phyloP scores from a whole-genome alignment of 2,797 vertebrate genomes.

The Prunella strophiata region DNA sequence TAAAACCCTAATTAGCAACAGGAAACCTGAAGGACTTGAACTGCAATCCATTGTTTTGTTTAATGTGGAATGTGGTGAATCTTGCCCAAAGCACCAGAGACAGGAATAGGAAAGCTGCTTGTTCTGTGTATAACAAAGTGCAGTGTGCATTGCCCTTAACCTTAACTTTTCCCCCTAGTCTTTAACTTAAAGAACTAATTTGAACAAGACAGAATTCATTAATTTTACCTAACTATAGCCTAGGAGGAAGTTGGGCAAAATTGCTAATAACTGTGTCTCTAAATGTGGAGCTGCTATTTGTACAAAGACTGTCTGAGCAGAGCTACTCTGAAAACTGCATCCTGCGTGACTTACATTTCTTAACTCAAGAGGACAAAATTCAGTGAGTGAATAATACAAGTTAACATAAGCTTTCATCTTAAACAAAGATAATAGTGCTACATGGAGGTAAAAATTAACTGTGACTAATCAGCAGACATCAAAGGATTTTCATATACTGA shows the following conservation, averaged over 20 bases:
- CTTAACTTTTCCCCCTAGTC: background rate
- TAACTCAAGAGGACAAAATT: background rate
- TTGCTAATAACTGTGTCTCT: background rate
- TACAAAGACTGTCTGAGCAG: background rate
- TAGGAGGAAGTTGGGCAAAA: background rate
- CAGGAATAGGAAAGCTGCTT: background rate
- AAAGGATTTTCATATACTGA: background rate
- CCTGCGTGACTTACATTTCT: background rate
- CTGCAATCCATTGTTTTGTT: constrained; percentile 57
- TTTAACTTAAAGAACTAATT: constrained; percentile 46
- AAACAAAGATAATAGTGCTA: background rate
- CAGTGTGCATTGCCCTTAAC: constrained; percentile 18
- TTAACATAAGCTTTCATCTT: background rate
- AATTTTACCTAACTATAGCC: constrained; percentile 29
- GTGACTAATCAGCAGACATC: background rate
- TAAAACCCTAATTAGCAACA: constrained; percentile 55
- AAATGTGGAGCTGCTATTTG: background rate
- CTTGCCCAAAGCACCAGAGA: background rate
- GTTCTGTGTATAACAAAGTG: constrained; percentile 16
- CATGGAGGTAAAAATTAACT: background rate
- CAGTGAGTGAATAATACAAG: background rate
- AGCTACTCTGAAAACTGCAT: background rate
- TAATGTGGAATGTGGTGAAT: constrained; percentile 34
- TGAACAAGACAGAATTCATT: constrained; percentile 16
- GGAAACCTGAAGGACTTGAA: constrained; percentile 39